Base-by-base conservation (phyloP, 37 sponge, comb jelly and placozoan species). In the Axinella damicornis region DNA sequence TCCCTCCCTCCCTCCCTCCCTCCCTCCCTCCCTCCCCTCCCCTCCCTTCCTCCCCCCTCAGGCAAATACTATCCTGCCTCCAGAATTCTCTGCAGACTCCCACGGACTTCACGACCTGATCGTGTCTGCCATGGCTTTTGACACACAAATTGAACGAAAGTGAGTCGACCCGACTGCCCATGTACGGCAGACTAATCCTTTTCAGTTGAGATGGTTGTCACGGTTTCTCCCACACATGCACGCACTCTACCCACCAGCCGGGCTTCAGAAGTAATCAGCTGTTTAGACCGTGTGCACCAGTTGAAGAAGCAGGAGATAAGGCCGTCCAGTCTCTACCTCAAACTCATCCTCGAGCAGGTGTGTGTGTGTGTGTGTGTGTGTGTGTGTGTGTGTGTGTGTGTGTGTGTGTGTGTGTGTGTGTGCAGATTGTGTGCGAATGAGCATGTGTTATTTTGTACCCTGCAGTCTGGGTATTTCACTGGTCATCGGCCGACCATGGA, bases 271-370 rank as follows among this genome's bases (percentile, higher is more conserved):
- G 91, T 90, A 33, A 89, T 93, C 27, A 89, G 83, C 52, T 93
- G 90, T 60, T 76, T 93, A 65, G 94, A 93, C n/a, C 63, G 86
- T 11, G 78, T 93, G 19, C 94, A 93, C 59, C 87, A 93, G 65
- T 25, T 89, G 87, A 93, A 86, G 87, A 93, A 93, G 41, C 37
- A 78, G 36, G 69, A 46, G 16, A 64, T 79, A 5, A 89, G 82
- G 57, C 80, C 90, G 57, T 93, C 87, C 40, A 85, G 83, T 46
- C 87, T 83, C 69, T 93, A 83, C 70, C 84, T 93, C 36, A 65
- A 76, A 25, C 83, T 88, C 40, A 83, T 89, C 18, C 73, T 86
- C 36, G 83, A 87, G n/a, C 90, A 89, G 81, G 85, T 84, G 56
- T 37, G 78, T 14, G 24, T 53, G 57, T 68, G 55, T 4, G 35